These are phyloP conservation scores for Agrypnia vestita DNA, from an alignment of 1,140 invertebrate species.

Conservation along the genomic window DNA sequence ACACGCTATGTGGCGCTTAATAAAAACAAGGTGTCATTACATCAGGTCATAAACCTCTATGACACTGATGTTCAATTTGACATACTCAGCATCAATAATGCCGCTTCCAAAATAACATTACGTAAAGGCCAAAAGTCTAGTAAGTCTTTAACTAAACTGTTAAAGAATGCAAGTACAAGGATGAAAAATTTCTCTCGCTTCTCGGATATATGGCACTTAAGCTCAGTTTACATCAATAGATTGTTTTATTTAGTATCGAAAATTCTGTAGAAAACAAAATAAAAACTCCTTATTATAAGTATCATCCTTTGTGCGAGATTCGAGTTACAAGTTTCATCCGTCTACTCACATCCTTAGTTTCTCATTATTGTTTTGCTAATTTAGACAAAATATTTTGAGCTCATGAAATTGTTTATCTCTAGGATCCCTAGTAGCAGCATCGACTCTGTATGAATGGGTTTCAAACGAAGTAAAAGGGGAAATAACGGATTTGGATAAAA, in stretches of 20 bases:
- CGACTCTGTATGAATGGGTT: conserved; percentile 84
- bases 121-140: conserved; percentile 11
- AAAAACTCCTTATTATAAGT: no score
- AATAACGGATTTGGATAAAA: conserved; percentile 80
- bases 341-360: neutral
- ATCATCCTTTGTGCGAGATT: neutral
- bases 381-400: neutral
- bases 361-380: conserved; percentile 6
- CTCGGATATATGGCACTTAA: no score
- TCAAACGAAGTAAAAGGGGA: conserved; percentile 79
- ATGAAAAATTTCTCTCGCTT: neutral
- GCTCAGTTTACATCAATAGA: no score
- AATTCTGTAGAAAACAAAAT: no score
- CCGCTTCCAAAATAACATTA: neutral
- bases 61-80: conserved; percentile 70
- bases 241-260: no score
- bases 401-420: conserved; percentile 49
- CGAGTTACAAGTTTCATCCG: neutral
- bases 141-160: neutral
- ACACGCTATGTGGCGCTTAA: conserved; percentile 84
- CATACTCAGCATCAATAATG: no score
- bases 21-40: conserved; percentile 74
- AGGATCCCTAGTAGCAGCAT: conserved; percentile 81
- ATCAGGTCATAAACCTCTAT: conserved; percentile 77
- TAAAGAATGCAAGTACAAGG: neutral